Evolutionary conservation across 2,113 vertebrate genomes (phyloP), one percentile per base, ranked within the genome.

Genomic region (Microcebus griseorufus): DNA sequence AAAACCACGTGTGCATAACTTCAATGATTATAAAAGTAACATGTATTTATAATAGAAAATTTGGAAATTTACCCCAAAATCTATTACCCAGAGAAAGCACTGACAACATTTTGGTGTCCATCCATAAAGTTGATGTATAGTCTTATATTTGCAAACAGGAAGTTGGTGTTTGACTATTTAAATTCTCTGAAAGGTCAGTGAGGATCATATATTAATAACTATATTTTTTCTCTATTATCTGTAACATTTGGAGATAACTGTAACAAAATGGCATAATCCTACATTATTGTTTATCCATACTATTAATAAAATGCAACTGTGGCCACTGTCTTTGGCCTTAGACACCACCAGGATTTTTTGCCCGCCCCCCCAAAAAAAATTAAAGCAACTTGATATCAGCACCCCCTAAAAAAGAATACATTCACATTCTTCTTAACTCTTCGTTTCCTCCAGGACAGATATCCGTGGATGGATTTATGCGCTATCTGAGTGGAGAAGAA

Each of bases 381-480:
- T 29, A 14, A 72, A 64, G 34, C 53, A n/a, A 65, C 51, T 25
- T 45, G 51, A 76, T 65, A 25, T 22, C 34, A 39, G 48, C 29
- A 73, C 45, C 13, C 12, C 12, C 12, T 37, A 20, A 13, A 22
- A 72, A 91, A 76, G 42, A 90, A 78, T 83, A 45, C 51, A 97
- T 23, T 90, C 86, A 75, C 96, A 76, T 55, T 96, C 69, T 65
- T 90, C 85, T 78, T 37, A 67, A 96, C 6, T 94, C 94, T 98
- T 75, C 95, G 45, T 96, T 97, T 85, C 88, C 96, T 98, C 92
- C 98, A 99, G 99, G 99, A 97, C 99, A 99, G 98, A 99, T 99
- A 97, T 99, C 99, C 0, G 98, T 99, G 97, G 99, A 99, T 91
- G 99, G 99, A 55, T 99, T 99, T 78, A 99, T 99, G 98, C 98